A percentile compares a stretch with the other conserved stretches of the same genome.
Conservation (phyloP, 30 jellyfish, hydroid and myxozoan species). For the Aurelia aurita region DNA sequence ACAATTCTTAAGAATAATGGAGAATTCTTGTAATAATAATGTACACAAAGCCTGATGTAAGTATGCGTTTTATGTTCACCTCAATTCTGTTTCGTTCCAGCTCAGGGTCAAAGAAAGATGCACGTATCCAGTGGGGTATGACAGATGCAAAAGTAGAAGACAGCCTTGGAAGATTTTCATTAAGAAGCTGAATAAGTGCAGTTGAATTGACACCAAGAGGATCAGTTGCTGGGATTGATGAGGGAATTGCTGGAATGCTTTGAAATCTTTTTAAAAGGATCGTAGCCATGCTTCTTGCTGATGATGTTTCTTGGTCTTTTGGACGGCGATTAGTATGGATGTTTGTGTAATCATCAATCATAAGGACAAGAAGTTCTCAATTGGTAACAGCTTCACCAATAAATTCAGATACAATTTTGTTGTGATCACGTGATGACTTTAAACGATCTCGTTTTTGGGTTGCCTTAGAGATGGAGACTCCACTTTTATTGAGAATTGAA, state of each 20-base stretch:
- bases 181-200: too few species aligned
- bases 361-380: conserved; percentile 19
- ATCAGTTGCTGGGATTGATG: too few species aligned
- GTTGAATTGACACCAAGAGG: too few species aligned
- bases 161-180: background rate
- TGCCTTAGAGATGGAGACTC: conserved; percentile 6
- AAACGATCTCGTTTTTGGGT: conserved; percentile 8
- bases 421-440: conserved; percentile 2
- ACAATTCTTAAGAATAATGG: too few species aligned
- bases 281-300: conserved; percentile 54
- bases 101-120: conserved; percentile 38
- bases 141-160: too few species aligned
- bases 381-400: conserved; percentile 19
- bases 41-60: too few species aligned
- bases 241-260: conserved; percentile 22
- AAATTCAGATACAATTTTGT: background rate
- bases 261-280: conserved; percentile 15
- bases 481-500: conserved; percentile 30
- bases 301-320: conserved; percentile 12
- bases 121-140: conserved; percentile 5
- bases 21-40: too few species aligned
- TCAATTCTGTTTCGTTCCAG: conserved; percentile 21
- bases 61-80: too few species aligned
- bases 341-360: too few species aligned
- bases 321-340: too few species aligned